A percentile compares a stretch with the other conserved stretches of the same genome.
Conservation (phyloP, 1,140 invertebrate genomes). For the Oedothorax gibbosus region DNA sequence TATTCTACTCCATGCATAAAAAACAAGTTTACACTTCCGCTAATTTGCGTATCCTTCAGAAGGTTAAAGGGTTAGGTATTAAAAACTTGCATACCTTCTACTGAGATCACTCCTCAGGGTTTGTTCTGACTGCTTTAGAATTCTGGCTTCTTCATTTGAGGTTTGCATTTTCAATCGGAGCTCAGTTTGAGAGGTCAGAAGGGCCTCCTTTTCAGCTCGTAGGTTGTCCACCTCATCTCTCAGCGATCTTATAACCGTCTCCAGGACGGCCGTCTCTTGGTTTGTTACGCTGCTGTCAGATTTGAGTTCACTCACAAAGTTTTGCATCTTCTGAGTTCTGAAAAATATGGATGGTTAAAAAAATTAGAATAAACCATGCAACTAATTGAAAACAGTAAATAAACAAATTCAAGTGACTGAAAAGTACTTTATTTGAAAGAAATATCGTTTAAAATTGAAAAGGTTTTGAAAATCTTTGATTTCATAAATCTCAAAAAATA, state of each 20-base stretch:
- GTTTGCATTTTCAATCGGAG: constrained; percentile 25
- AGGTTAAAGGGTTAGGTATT: background rate
- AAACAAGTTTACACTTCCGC: too few relatives aligned
- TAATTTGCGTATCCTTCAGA: too few relatives aligned
- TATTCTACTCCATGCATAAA: too few relatives aligned
- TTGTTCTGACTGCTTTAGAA: constrained; percentile 19
- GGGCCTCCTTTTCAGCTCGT: constrained; percentile 1
- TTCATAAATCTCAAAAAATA: too few relatives aligned
- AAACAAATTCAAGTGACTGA: too few relatives aligned
- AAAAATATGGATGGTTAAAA: background rate
- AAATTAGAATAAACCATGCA: too few relatives aligned
- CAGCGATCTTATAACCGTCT: constrained; percentile 25
- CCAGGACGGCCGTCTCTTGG: constrained; percentile 7
- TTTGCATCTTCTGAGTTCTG: constrained; percentile 41
- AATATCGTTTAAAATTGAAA: too few relatives aligned
- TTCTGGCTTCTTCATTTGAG: constrained; percentile 23
- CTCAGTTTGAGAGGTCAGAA: constrained; percentile 8
- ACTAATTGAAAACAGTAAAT: too few relatives aligned
- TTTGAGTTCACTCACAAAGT: constrained; percentile 33
- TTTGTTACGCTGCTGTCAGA: background rate
- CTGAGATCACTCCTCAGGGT: constrained; percentile 7
- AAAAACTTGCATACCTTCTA: constrained; percentile 33
- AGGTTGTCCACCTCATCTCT: constrained; percentile 41
- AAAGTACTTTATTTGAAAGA: too few relatives aligned
- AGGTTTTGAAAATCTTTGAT: too few relatives aligned